A percentile compares a stretch with the other conserved stretches of the same genome.
These are phyloP conservation scores for Hylomyscus alleni DNA, from an alignment of 2,797 vertebrate genomes.

Conservation along the genomic window DNA sequence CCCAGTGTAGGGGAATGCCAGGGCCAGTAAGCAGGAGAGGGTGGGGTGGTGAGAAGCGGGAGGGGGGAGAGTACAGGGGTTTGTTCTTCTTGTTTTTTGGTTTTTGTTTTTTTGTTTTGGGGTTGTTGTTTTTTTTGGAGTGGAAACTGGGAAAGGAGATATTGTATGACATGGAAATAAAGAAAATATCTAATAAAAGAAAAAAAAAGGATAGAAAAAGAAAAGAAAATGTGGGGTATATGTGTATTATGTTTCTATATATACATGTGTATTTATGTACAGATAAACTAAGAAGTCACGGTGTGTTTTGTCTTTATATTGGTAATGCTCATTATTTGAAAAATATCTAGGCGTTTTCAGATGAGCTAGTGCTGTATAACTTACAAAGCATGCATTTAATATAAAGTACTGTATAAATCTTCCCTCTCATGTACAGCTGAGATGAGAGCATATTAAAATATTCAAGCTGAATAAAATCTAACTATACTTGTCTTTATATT, in stretches of 20 bases:
- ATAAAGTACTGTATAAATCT: neutral
- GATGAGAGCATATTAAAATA: neutral
- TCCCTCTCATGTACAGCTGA: neutral
- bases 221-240: neutral
- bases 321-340: neutral
- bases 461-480: neutral
- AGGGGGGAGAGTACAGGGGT: too few relatives aligned
- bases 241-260: neutral
- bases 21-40: too few relatives aligned
- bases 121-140: too few relatives aligned
- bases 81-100: too few relatives aligned
- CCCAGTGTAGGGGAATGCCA: too few relatives aligned
- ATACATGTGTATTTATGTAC: neutral
- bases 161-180: too few relatives aligned
- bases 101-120: too few relatives aligned
- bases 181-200: too few relatives aligned
- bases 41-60: too few relatives aligned
- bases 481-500: too few relatives aligned
- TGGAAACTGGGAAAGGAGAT: too few relatives aligned
- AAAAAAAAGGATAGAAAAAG: too few relatives aligned
- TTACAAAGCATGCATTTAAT: neutral
- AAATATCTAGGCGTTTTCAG: neutral
- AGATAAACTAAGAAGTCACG: neutral
- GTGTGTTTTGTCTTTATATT: neutral
- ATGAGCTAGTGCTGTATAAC: neutral